Evolutionary conservation across 1,140 invertebrate genomes (phyloP).

Genomic region (Brachionus plicatilis): DNA sequence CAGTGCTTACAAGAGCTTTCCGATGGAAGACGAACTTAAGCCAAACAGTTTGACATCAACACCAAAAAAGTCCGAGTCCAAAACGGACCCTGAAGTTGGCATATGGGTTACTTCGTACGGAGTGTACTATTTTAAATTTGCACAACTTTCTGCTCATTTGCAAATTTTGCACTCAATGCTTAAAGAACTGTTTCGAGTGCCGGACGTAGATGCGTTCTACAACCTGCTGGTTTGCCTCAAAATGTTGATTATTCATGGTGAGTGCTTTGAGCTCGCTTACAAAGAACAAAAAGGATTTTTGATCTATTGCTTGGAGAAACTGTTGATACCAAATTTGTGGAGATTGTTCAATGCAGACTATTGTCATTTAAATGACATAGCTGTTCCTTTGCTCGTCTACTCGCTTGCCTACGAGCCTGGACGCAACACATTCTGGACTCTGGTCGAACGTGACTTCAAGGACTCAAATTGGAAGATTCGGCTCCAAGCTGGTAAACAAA

Average conservation of each 20-base stretch:
- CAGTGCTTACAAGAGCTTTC: not conserved
- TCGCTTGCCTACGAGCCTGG: slow-evolving; percentile 85
- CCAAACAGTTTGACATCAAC: slow-evolving; percentile 2
- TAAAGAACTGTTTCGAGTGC: slow-evolving; percentile 66
- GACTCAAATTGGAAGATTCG: slow-evolving; percentile 75
- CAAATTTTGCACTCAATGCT: slow-evolving; percentile 33
- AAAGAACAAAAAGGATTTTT: slow-evolving; percentile 88
- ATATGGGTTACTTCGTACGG: slow-evolving; percentile 39
- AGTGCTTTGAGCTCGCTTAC: slow-evolving; percentile 78
- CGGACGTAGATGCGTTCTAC: slow-evolving; percentile 83
- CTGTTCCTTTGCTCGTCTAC: slow-evolving; percentile 83
- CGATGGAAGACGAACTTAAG: not conserved
- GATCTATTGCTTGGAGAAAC: slow-evolving; percentile 92
- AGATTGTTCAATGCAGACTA: slow-evolving; percentile 81
- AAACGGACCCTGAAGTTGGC: slow-evolving; percentile 35
- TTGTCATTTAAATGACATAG: slow-evolving; percentile 81
- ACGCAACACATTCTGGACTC: slow-evolving; percentile 85
- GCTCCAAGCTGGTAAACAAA: slow-evolving; percentile 71
- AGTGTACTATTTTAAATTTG: slow-evolving; percentile 36
- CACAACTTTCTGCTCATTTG: not conserved
- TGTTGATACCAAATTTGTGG: slow-evolving; percentile 91
- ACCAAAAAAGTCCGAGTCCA: slow-evolving; percentile 23
- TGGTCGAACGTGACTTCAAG: slow-evolving; percentile 85
- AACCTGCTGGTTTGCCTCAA: slow-evolving; percentile 86
- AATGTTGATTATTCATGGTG: slow-evolving; percentile 82